Evolutionary conservation across 2,797 vertebrate genomes (phyloP).

Genomic region (Mareca strepera): DNA sequence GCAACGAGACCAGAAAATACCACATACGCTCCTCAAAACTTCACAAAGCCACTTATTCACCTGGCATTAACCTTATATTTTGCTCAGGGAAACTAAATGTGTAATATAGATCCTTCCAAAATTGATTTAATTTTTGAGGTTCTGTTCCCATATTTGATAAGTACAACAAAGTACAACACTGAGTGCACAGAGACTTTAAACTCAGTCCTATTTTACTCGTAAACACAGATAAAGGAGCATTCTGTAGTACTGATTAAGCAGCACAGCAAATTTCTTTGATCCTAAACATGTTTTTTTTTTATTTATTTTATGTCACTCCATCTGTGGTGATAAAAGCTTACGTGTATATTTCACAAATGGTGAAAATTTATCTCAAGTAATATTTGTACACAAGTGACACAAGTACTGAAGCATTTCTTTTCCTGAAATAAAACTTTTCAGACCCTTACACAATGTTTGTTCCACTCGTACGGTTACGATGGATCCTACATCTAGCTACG

Average conservation of each 20-base stretch:
- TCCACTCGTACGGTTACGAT: background rate
- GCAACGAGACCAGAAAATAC: background rate
- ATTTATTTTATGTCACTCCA: background rate
- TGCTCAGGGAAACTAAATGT: background rate
- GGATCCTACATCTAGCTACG: background rate
- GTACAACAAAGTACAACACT: background rate
- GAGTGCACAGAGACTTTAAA: background rate
- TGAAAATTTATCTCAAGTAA: background rate
- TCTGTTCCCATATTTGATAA: background rate
- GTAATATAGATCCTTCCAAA: background rate
- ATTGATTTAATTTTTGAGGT: background rate
- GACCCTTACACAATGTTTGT: background rate
- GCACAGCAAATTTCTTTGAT: background rate
- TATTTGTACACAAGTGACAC: background rate
- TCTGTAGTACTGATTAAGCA: background rate
- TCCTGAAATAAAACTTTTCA: background rate
- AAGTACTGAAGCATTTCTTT: background rate
- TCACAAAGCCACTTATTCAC: background rate
- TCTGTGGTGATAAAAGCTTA: background rate
- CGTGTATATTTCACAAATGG: background rate
- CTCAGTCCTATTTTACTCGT: too few species aligned
- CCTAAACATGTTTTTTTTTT: background rate
- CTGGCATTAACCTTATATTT: background rate
- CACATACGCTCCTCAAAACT: background rate
- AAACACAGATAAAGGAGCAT: background rate